A percentile compares a stretch with the other conserved stretches of the same genome.
phyloP scores from a whole-genome alignment of 92 coral and sea anemone species.

The Zoanthus sociatus region DNA sequence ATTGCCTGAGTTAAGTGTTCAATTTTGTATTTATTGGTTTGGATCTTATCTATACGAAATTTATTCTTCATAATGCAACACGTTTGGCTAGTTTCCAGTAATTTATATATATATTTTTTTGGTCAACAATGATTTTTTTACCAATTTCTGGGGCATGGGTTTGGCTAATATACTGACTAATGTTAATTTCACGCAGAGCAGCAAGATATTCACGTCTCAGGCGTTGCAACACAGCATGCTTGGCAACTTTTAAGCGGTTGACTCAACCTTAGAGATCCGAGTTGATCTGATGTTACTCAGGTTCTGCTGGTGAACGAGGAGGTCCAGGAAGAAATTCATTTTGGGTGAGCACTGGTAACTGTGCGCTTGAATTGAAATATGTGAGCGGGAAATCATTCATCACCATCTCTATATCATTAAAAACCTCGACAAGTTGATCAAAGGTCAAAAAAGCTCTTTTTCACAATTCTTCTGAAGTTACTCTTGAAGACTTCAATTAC shows the following conservation, averaged over 20 bases:
- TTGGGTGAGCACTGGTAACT: no score
- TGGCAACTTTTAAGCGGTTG: background rate
- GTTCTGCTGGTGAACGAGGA: background rate
- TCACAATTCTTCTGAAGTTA: no score
- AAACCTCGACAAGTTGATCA: no score
- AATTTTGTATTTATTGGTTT: background rate
- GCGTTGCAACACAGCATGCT: background rate
- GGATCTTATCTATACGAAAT: background rate
- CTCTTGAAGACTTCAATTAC: no score
- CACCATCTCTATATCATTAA: no score
- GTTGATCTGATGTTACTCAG: background rate
- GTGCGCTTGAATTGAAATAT: no score
- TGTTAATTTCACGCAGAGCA: background rate
- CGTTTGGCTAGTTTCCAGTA: background rate
- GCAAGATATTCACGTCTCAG: background rate
- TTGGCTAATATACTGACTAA: background rate
- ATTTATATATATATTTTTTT: background rate
- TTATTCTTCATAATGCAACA: background rate
- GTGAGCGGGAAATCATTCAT: no score
- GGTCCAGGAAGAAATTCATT: background rate
- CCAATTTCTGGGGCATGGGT: background rate
- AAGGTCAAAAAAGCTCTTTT: no score
- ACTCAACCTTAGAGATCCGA: background rate
- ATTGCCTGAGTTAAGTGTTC: background rate
- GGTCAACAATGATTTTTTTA: background rate